Evolutionary conservation across 2,797 vertebrate genomes (phyloP).

Genomic region (Parauchenoglanis punctatus): DNA sequence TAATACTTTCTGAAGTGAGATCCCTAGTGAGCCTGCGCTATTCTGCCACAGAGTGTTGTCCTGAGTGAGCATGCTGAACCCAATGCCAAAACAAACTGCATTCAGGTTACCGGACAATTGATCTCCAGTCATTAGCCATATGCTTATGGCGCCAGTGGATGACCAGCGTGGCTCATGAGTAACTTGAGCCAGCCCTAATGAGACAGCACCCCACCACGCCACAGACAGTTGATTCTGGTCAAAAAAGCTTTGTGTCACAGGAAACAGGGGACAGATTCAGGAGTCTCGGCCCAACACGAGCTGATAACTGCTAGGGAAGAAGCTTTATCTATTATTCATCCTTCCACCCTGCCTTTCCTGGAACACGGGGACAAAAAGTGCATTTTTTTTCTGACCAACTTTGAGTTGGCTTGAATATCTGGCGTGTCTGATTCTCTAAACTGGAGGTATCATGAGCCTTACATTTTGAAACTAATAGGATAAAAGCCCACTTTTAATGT

Average conservation of each 20-base stretch:
- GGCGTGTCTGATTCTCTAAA: conserved; percentile 9
- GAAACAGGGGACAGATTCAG: conserved; percentile 59
- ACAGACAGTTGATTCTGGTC: conserved; percentile 68
- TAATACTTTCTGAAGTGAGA: conserved; percentile 40
- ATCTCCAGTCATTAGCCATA: conserved; percentile 80
- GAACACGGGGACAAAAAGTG: conserved; percentile 44
- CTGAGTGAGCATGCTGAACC: conserved; percentile 66
- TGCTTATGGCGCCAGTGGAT: conserved; percentile 76
- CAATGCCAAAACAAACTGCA: conserved; percentile 76
- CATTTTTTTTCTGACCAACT: conserved; percentile 35
- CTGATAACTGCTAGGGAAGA: conserved; percentile 56
- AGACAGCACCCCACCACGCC: conserved; percentile 62
- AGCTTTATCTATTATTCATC: conserved; percentile 60
- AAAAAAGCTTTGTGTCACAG: conserved; percentile 69
- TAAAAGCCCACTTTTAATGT: conserved; percentile 16
- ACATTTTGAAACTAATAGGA: conserved; percentile 24
- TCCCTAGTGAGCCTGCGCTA: conserved; percentile 54
- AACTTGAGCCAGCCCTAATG: conserved; percentile 65
- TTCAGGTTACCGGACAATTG: conserved; percentile 73
- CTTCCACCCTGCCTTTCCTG: conserved; percentile 53
- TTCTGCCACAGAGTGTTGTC: conserved; percentile 64
- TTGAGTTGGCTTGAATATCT: conserved; percentile 34
- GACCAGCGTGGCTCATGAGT: conserved; percentile 69
- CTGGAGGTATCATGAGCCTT: conserved; percentile 10
- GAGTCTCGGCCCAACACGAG: conserved; percentile 43